These are phyloP conservation scores for Hassar affinis DNA, from an alignment of 2,113 vertebrate genomes.

Conservation along the genomic window DNA sequence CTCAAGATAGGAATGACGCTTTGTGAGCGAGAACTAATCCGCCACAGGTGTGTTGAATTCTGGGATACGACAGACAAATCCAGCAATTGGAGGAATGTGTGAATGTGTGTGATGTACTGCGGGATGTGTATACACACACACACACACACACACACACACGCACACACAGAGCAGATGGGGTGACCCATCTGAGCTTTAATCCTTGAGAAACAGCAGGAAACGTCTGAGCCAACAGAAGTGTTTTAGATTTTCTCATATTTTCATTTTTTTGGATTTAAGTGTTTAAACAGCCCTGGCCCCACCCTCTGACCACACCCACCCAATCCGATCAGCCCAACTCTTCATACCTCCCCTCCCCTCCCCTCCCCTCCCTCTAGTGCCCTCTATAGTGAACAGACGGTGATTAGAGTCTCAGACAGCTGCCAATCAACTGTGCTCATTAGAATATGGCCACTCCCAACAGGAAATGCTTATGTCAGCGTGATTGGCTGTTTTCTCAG, in stretches of 20 bases:
- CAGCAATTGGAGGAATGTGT: conserved; percentile 41
- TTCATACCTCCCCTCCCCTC: neutral
- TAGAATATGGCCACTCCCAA: neutral
- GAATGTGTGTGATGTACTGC: conserved; percentile 31
- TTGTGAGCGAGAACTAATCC: conserved; percentile 48
- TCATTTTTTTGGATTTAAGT: neutral
- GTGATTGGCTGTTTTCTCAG: neutral
- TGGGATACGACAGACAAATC: conserved; percentile 29
- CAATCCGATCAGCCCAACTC: neutral
- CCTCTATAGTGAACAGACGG: neutral
- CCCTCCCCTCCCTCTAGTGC: no score
- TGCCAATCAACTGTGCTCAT: neutral
- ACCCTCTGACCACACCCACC: neutral
- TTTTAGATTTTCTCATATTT: neutral
- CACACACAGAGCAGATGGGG: conserved; percentile 7
- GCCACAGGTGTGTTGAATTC: conserved; percentile 58
- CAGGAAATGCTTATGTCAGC: neutral
- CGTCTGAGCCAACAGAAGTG: neutral
- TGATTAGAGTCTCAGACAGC: no score
- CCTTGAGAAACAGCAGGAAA: neutral
- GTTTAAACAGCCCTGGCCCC: neutral
- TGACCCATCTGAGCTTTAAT: neutral
- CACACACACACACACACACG: conserved; percentile 16
- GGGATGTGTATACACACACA: conserved; percentile 19
- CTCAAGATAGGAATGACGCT: conserved; percentile 15